phyloP scores from a whole-genome alignment of 2,888 invertebrate genomes.

The Polylopha cassiicola region DNA sequence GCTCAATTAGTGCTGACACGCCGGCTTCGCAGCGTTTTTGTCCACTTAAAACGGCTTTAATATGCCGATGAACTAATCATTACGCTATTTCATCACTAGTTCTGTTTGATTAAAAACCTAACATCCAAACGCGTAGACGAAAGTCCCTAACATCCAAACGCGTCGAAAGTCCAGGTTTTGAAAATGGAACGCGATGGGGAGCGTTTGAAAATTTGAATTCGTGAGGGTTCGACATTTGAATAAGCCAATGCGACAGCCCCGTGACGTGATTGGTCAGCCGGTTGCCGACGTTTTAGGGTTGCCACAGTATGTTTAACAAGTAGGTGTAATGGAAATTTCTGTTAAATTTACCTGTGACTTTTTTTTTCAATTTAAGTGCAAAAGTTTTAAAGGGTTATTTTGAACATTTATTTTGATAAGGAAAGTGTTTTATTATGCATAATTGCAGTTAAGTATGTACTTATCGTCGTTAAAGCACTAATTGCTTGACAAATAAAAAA shows the following conservation, averaged over 20 bases:
- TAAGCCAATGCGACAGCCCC: slow-evolving; percentile 47
- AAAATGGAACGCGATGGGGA: slow-evolving; percentile 36
- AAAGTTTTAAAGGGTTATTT: too few species aligned
- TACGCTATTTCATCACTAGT: slow-evolving; percentile 50
- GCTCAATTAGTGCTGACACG: slow-evolving; percentile 69
- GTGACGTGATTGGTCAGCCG: slow-evolving; percentile 44
- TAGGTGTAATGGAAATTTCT: too few species aligned
- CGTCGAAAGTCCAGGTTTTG: slow-evolving; percentile 21
- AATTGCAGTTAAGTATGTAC: too few species aligned
- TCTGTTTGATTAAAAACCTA: slow-evolving; percentile 27
- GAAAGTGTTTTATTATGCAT: too few species aligned
- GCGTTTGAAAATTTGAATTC: slow-evolving; percentile 41
- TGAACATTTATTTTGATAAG: too few species aligned
- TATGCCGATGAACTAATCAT: slow-evolving; percentile 60
- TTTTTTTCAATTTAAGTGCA: too few species aligned
- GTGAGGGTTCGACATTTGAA: slow-evolving; percentile 54
- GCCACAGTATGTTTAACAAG: too few species aligned
- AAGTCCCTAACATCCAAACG: slow-evolving; percentile 9
- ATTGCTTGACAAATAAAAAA: too few species aligned
- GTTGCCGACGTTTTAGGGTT: slow-evolving; percentile 21
- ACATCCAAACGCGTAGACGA: slow-evolving; percentile 17
- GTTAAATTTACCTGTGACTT: too few species aligned
- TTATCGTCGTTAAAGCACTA: too few species aligned
- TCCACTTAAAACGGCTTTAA: slow-evolving; percentile 58
- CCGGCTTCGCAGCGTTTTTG: slow-evolving; percentile 62